Conservation (phyloP, 1,140 invertebrate genomes). For the Cataglyphis hispanica region DNA sequence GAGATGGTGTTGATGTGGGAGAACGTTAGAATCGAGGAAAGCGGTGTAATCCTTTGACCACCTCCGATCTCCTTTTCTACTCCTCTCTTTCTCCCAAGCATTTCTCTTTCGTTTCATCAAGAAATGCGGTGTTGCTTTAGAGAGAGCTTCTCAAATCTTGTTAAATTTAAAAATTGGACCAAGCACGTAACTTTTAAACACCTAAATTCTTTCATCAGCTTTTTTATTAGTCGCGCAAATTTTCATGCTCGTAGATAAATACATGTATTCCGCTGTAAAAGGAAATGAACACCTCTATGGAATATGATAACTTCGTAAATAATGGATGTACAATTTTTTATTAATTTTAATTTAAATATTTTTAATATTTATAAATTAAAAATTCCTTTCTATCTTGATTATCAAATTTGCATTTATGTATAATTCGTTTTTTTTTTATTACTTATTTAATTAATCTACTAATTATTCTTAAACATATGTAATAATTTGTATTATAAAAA, state of each 20-base stretch:
- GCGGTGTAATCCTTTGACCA: conserved; percentile 43
- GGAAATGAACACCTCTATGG: background rate
- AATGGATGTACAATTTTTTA: background rate
- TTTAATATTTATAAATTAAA: too few relatives aligned
- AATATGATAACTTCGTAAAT: background rate
- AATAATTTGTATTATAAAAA: too few relatives aligned
- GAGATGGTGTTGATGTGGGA: conserved; percentile 20
- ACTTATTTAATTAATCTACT: background rate
- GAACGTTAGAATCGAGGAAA: background rate
- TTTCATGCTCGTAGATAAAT: background rate
- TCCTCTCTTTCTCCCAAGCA: background rate
- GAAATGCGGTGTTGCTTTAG: background rate
- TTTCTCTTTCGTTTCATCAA: background rate
- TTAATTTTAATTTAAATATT: too few relatives aligned
- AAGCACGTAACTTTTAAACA: conserved; percentile 23
- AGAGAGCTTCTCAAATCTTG: background rate
- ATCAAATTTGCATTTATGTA: too few relatives aligned
- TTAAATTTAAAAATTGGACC: background rate
- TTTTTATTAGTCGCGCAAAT: background rate
- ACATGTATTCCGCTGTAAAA: background rate
- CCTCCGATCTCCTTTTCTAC: conserved; percentile 3
- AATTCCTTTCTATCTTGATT: too few relatives aligned
- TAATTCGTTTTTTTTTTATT: background rate
- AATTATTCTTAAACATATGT: conserved; percentile 16
- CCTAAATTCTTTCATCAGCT: background rate